Conservation (phyloP, 37 sponge, comb jelly and placozoan genomes). For the Dysidea cf. avara region DNA sequence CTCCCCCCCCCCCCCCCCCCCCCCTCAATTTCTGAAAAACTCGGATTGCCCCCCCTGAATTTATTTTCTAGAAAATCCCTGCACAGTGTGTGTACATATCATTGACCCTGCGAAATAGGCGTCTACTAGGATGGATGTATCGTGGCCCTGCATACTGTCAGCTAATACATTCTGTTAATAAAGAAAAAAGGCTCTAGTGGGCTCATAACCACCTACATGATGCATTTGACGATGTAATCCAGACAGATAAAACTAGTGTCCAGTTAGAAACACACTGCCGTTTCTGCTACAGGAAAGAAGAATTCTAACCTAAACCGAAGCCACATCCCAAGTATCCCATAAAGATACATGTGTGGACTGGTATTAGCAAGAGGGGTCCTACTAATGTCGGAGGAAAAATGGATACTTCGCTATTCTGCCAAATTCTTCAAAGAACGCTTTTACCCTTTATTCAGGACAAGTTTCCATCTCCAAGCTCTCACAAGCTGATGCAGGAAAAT, state of each 20-base stretch:
- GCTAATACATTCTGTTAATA: neutral
- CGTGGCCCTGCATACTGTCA: neutral
- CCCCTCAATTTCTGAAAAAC: too few relatives aligned
- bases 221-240: neutral
- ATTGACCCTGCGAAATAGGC: too few relatives aligned
- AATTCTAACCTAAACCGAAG: neutral
- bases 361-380: constrained; percentile 4
- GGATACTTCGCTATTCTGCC: constrained; percentile 1
- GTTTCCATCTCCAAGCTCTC: neutral
- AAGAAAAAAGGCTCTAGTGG: constrained; percentile 4
- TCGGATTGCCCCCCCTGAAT: too few relatives aligned
- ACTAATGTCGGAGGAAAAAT: constrained; percentile 8
- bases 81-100: too few relatives aligned
- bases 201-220: neutral
- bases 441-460: constrained; percentile 1
- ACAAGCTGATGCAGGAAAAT: constrained; percentile 5
- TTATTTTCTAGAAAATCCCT: too few relatives aligned
- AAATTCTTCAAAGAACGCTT: neutral
- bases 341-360: constrained; percentile 10
- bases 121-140: constrained; percentile 1
- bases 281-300: neutral
- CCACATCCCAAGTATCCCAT: constrained; percentile 11
- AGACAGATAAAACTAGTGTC: constrained; percentile 2
- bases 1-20: too few relatives aligned
- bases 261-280: constrained; percentile 1